Conservation (phyloP, 2,888 invertebrate genomes). For the Tenodera sinensis region DNA sequence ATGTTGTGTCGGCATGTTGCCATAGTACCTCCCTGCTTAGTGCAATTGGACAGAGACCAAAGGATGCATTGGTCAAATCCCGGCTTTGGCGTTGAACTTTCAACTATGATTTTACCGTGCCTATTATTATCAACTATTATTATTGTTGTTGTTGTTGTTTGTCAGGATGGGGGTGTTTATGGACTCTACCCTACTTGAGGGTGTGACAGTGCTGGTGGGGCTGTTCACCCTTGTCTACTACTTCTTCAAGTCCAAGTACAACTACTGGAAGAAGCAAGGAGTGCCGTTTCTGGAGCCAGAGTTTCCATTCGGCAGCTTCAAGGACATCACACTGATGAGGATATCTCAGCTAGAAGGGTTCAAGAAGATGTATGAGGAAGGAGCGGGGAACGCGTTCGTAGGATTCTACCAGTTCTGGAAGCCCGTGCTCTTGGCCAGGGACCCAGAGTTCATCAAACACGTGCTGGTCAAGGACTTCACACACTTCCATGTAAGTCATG, state of each 20-base stretch:
- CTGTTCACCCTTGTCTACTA: background rate
- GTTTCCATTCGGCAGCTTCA: constrained; percentile 22
- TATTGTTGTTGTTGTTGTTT: too few relatives aligned
- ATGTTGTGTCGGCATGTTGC: too few relatives aligned
- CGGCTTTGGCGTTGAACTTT: too few relatives aligned
- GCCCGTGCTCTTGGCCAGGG: constrained; percentile 10
- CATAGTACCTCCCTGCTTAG: too few relatives aligned
- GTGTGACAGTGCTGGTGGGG: too few relatives aligned
- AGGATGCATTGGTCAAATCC: too few relatives aligned
- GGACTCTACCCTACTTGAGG: too few relatives aligned
- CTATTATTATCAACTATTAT: too few relatives aligned
- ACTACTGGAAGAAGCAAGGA: constrained; percentile 24
- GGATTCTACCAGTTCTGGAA: constrained; percentile 22
- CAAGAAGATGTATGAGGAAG: constrained; percentile 7
- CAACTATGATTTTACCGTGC: too few relatives aligned
- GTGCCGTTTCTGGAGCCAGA: constrained; percentile 19
- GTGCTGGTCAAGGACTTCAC: constrained; percentile 26
- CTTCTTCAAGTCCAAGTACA: background rate
- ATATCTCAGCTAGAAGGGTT: background rate
- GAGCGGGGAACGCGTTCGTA: constrained; percentile 2
- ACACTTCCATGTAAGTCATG: constrained; percentile 20
- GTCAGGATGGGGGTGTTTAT: too few relatives aligned
- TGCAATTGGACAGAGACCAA: too few relatives aligned
- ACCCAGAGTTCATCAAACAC: constrained; percentile 26
- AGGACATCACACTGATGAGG: constrained; percentile 2